phyloP scores from a whole-genome alignment of 2,113 vertebrate species.

The Alces alces region DNA sequence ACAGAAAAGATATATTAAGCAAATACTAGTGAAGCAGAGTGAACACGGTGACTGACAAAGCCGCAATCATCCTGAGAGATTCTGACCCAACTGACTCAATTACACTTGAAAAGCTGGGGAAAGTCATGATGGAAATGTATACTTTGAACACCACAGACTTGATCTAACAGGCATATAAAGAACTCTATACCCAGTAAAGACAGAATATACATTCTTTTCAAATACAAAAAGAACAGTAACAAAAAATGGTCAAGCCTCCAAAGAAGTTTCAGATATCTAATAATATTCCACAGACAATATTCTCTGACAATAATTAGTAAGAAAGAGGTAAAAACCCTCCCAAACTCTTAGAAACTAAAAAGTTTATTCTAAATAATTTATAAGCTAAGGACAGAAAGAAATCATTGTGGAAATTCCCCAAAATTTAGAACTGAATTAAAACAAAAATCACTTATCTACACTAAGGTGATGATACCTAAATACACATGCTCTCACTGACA shows the following conservation, averaged over 20 bases:
- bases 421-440: conserved; percentile 6
- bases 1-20: background rate
- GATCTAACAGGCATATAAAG: background rate
- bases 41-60: background rate
- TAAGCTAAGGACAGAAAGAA: conserved; percentile 14
- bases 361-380: background rate
- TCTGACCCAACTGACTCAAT: background rate
- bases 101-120: background rate
- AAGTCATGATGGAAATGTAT: background rate
- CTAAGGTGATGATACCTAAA: background rate
- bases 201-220: background rate
- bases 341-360: background rate
- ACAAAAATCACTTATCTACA: background rate
- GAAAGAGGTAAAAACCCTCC: background rate
- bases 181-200: background rate
- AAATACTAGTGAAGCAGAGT: background rate
- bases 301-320: background rate
- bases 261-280: background rate
- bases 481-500: background rate
- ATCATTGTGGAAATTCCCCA: background rate
- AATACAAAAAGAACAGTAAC: background rate
- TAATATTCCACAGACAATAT: background rate
- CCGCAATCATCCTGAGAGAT: background rate
- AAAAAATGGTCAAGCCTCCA: background rate
- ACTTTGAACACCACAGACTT: background rate